Evolutionary conservation across 2,113 vertebrate species (phyloP), one percentile per base, ranked within the genome.

Genomic region (Drymodes brunneopygia): DNA sequence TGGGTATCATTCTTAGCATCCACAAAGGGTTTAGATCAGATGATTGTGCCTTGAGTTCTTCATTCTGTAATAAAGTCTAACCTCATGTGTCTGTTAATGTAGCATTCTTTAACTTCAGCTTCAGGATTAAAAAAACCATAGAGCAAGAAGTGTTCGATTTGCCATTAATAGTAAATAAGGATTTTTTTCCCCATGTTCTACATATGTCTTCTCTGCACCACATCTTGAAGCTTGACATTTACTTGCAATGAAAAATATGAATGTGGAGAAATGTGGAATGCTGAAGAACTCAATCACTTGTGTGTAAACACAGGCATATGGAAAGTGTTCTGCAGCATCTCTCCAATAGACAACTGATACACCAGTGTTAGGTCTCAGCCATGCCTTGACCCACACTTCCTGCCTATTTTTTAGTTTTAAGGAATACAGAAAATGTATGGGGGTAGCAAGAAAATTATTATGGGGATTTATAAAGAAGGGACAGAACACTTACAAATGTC

Each of bases 201-300:
- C 2, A 0, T 50, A 19, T 13, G 1, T 18, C 19, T 87, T 73
- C 11, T 58, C 36, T 56, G 13, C 6, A 2, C 47, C 20, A 3
- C 35, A 28, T 28, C 25, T 56, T 33, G 28, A 82, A 85, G 9
- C 10, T 88, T 81, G 65, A 62, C 42, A 74, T 25, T 54, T 48
- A 5, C 13, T 71, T 40, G 47, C 23, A 84, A 24, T 77, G 8
- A 88, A 64, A 74, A 74, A n/a, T 56, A 60, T 0, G 0, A 57
- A 35, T 48, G n/a, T 69, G 11, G 10, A 29, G 51, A 83, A 86
- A 64, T 19, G n/a, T n/a, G n/a, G n/a, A n/a, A n/a, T 80, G 64
- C 40, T 47, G 33, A 72, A 61, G 45, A 54, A 14, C 10, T 57
- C 25, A 23, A 10, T 73, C 31, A 23, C 9, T 56, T 33, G 11